Evolutionary conservation across 2,113 vertebrate genomes (phyloP).

Genomic region (Ptilorrhoa leucosticta): DNA sequence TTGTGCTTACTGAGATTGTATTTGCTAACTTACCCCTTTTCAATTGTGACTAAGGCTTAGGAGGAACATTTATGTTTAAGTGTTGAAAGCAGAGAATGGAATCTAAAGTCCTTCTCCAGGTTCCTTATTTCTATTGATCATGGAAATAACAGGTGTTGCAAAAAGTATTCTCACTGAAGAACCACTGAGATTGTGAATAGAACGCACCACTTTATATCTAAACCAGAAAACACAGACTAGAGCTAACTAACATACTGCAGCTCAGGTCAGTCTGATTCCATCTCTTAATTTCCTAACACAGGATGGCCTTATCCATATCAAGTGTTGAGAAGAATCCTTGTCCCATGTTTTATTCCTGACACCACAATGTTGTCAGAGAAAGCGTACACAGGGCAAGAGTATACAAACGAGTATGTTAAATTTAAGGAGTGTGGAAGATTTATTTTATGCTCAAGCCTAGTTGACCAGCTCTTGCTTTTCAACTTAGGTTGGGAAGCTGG

Average conservation of each 20-base stretch:
- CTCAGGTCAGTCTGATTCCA: not conserved
- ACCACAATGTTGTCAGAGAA: not conserved
- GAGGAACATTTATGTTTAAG: not conserved
- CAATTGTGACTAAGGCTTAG: not conserved
- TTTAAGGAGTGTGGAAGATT: not conserved
- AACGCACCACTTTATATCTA: not conserved
- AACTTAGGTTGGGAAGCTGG: not conserved
- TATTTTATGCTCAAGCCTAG: not conserved
- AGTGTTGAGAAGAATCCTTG: not conserved
- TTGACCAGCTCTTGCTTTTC: not conserved
- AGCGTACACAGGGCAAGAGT: not conserved
- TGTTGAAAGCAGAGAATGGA: not conserved
- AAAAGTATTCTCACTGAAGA: not conserved
- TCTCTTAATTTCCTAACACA: not conserved
- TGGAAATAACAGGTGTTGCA: not conserved
- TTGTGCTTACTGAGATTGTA: not conserved
- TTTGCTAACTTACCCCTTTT: not conserved
- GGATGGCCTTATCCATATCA: not conserved
- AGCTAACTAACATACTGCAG: not conserved
- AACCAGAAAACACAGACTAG: not conserved
- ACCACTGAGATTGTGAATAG: not conserved
- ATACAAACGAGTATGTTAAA: accelerated
- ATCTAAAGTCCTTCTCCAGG: not conserved
- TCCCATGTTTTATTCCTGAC: not conserved
- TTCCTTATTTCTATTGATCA: not conserved